phyloP scores from a whole-genome alignment of 1,140 invertebrate genomes.

The Bathynomus jamesi region DNA sequence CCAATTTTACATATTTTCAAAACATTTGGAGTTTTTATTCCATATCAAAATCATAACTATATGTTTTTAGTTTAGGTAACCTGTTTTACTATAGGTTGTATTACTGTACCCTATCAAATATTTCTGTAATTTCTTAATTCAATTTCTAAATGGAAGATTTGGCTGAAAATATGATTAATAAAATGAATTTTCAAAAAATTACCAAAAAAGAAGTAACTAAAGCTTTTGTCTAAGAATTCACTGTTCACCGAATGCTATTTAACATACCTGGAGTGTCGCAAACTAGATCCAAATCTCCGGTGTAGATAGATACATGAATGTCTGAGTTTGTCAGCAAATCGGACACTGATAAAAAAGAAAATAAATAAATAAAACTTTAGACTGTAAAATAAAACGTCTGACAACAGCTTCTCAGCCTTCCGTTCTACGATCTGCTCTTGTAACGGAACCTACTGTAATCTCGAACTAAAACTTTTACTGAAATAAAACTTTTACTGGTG shows the following conservation, averaged over 20 bases:
- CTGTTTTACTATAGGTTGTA: neutral
- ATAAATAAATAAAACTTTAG: neutral
- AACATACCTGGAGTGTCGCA: slow-evolving; percentile 58
- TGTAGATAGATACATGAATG: slow-evolving; percentile 59
- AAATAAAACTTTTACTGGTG: neutral
- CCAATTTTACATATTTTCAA: too few relatives aligned
- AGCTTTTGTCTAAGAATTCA: neutral
- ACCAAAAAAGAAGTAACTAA: neutral
- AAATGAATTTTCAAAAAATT: neutral
- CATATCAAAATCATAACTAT: neutral
- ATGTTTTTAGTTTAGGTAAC: neutral
- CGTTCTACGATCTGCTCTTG: neutral
- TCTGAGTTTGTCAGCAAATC: slow-evolving; percentile 55
- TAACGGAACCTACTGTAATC: neutral
- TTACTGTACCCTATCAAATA: neutral
- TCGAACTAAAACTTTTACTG: neutral
- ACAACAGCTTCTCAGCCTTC: neutral
- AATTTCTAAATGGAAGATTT: neutral
- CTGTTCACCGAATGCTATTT: neutral
- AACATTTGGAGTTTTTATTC: too few relatives aligned
- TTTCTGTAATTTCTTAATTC: neutral
- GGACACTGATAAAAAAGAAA: slow-evolving; percentile 41
- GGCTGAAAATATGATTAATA: neutral
- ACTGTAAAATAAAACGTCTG: neutral
- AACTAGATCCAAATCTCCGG: slow-evolving; percentile 61